Evolutionary conservation across 2,888 invertebrate genomes (phyloP), one percentile per base, ranked within the genome.

Genomic region (Paralinhomoeus sp.): DNA sequence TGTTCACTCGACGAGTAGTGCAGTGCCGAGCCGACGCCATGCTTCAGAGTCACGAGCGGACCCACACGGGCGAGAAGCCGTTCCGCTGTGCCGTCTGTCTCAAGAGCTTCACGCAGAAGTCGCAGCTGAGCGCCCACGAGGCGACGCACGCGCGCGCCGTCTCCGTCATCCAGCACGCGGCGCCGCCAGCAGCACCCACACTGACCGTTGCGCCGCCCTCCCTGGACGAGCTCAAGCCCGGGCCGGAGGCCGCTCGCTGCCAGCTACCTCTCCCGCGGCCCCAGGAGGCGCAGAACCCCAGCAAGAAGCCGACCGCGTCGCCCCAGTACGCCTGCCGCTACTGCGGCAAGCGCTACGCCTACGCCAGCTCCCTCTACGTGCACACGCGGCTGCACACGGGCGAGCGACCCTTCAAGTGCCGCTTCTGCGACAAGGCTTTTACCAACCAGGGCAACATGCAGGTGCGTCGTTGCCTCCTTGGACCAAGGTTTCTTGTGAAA

Each of bases 331-430:
- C 49, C 9, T 60, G 60, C 50, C 52, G 53, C 37, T 49, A 49
- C 37, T 60, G 60, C 47, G 55, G 54, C 20, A 57, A 57, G 43
- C 47, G 51, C n/a, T 60, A 56, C 46, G 54, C 60, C 21, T 60
- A 57, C 46, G 56, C 58, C 7, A 53, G 53, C 42, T 55, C 54
- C 37, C 49, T 62, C 34, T 57, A 53, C 45, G 54, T 60, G 7
- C 62, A 62, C 44, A 53, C 54, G 41, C 52, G 58, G 27, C 51
- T 57, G 7, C 62, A 62, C 45, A 59, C 58, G 22, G 57, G 55
- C 27, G 59, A 60, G 45, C 45, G 54, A 33, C 57, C 54, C 15
- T 54, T 53, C 43, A 46, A 50, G 50, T 58, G 58, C 38, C 49
- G 49, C 37, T 59, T 47, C 44, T 57, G 58, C 45, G 51, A 51